Base-by-base conservation (phyloP, 2,888 invertebrate species). In the Pristionchus mayeri region DNA sequence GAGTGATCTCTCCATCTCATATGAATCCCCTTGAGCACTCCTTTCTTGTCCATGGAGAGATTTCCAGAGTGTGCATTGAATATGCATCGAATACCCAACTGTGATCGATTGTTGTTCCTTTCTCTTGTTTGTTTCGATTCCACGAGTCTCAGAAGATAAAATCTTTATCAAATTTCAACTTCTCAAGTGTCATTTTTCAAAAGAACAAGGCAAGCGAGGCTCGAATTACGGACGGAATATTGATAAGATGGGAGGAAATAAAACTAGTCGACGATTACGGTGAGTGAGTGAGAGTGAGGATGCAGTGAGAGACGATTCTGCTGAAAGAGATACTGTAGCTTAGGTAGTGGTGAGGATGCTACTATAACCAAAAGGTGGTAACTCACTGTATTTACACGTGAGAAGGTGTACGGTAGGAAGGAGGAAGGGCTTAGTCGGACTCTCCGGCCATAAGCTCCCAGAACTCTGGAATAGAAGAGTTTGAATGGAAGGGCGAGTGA, bases 361-460 rank as follows among this genome's bases (percentile, higher is more conserved):
- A 21, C 67, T 7, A 7, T 67, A 34, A n/a, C 44, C 9, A 76
- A 48, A n/a, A n/a, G n/a, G n/a, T n/a, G n/a, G n/a, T n/a, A n/a
- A n/a, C n/a, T n/a, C n/a, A n/a, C n/a, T 44, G 44, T 60, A 81
- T 80, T 57, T 80, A 80, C 80, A 80, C 80, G 80, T 80, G 54
- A 80, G 40, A 44, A 60, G 81, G 3, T n/a, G 40, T 24, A 30
- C 18, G 44, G 44, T 16, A 21, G 13, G 27, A 13, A 30, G 24
- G 40, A 60, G 40, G 44, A 37, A n/a, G 6, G 44, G 34, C 16
- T 90, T 89, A 90, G 86, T 90, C 90, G 82, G 90, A 89, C 84
- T 92, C 92, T 86, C 92, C 92, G 84, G 92, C 92, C 92, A 92
- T 92, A 88, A 92, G 86, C 90, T 92, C 92, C 91, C 91, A 91